Conservation (phyloP, 2,113 vertebrate genomes). For the Spermophilus dauricus region DNA sequence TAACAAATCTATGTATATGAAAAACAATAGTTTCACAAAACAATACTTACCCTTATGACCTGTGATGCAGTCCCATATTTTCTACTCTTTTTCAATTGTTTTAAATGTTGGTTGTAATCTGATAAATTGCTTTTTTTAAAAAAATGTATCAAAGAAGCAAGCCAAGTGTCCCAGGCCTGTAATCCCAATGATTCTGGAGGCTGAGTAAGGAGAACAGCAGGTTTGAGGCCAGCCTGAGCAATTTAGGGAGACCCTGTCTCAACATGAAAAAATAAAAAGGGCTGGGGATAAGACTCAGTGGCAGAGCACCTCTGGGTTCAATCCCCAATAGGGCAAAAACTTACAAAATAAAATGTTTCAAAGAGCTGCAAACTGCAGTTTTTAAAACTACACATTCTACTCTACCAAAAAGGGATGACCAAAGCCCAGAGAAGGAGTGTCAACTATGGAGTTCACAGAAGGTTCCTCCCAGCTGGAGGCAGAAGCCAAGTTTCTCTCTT, state of each 20-base stretch:
- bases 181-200: too few species aligned
- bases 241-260: too few species aligned
- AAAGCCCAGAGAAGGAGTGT: constrained; percentile 14
- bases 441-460: background rate
- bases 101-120: constrained; percentile 18
- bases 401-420: constrained; percentile 47
- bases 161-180: too few species aligned
- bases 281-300: too few species aligned
- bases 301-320: too few species aligned
- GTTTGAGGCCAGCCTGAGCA: too few species aligned
- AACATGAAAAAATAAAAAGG: too few species aligned
- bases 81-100: constrained; percentile 53
- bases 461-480: background rate
- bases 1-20: background rate
- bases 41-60: constrained; percentile 72
- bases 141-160: background rate
- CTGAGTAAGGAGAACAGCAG: too few species aligned
- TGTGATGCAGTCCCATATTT: constrained; percentile 14
- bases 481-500: background rate
- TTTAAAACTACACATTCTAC: background rate
- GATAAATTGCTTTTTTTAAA: background rate
- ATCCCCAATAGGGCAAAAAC: too few species aligned
- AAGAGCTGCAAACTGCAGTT: constrained; percentile 42
- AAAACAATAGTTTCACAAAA: constrained; percentile 66
- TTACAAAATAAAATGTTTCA: too few species aligned